Evolutionary conservation across 1,140 invertebrate genomes (phyloP).

Genomic region (Heliconius hewitsoni): DNA sequence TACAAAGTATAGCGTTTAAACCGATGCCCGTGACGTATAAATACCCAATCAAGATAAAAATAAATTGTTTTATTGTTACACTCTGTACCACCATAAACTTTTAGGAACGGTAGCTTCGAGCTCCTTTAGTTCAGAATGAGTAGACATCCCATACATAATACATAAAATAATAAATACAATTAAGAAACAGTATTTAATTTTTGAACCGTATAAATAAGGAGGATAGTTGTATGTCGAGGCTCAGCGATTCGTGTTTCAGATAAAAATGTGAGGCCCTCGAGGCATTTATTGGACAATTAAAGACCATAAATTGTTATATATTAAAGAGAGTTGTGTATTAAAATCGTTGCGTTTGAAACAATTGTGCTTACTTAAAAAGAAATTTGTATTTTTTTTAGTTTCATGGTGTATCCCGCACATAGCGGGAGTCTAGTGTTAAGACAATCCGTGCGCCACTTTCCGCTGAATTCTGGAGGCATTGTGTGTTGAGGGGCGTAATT

Average conservation of each 20-base stretch:
- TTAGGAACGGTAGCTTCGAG: conserved; percentile 46
- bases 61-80: conserved; percentile 70
- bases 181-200: conserved; percentile 31
- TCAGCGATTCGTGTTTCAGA: neutral
- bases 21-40: conserved; percentile 59
- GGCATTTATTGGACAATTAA: conserved; percentile 5
- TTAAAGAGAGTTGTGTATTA: neutral
- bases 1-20: conserved; percentile 62
- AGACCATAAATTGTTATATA: neutral
- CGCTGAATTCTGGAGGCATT: too few relatives aligned
- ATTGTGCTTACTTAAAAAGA: too few relatives aligned
- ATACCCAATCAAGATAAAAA: conserved; percentile 64
- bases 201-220: conserved; percentile 16
- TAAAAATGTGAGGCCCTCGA: conserved; percentile 7
- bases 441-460: too few relatives aligned
- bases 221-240: neutral
- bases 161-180: conserved; percentile 46
- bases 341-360: neutral
- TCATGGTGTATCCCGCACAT: too few relatives aligned
- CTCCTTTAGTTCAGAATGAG: conserved; percentile 26
- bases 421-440: too few relatives aligned
- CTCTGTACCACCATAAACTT: conserved; percentile 58
- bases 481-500: too few relatives aligned
- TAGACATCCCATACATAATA: conserved; percentile 36
- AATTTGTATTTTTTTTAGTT: too few relatives aligned